Evolutionary conservation across 2,113 vertebrate species (phyloP).

Genomic region (Pristiophorus japonicus): DNA sequence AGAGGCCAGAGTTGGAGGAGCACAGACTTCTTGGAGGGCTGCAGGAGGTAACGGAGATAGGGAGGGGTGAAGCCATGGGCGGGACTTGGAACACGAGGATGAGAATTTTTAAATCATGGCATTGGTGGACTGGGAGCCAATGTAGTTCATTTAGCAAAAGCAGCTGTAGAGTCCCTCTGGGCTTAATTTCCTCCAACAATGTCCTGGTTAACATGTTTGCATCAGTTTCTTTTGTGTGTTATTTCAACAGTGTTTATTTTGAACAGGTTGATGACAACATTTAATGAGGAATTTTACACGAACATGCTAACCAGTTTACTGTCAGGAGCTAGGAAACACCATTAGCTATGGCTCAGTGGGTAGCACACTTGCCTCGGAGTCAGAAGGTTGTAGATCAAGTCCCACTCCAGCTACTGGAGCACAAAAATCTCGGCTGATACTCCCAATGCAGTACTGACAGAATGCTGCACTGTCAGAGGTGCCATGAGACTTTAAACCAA

Average conservation of each 20-base stretch:
- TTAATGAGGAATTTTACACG: not conserved
- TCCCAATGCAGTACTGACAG: too few species aligned
- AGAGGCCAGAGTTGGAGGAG: too few species aligned
- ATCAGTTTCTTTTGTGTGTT: not conserved
- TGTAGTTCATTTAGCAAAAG: not conserved
- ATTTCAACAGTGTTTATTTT: not conserved
- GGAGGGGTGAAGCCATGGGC: not conserved
- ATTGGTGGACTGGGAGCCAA: not conserved
- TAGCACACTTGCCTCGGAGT: too few species aligned
- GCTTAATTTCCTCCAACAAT: not conserved
- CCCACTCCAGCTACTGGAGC: too few species aligned
- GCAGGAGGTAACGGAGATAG: too few species aligned
- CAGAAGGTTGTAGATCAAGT: too few species aligned
- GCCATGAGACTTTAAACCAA: too few species aligned
- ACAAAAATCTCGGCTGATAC: too few species aligned
- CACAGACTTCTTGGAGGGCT: too few species aligned
- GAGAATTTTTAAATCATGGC: not conserved
- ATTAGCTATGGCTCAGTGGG: too few species aligned
- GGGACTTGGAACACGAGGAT: not conserved
- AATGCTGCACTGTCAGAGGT: too few species aligned
- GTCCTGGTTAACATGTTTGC: not conserved
- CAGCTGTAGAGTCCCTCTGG: not conserved
- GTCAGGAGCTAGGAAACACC: not conserved
- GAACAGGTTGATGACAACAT: not conserved
- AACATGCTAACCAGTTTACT: not conserved